Base-by-base conservation (phyloP, 2,797 vertebrate genomes). In the Takifugu ocellatus region DNA sequence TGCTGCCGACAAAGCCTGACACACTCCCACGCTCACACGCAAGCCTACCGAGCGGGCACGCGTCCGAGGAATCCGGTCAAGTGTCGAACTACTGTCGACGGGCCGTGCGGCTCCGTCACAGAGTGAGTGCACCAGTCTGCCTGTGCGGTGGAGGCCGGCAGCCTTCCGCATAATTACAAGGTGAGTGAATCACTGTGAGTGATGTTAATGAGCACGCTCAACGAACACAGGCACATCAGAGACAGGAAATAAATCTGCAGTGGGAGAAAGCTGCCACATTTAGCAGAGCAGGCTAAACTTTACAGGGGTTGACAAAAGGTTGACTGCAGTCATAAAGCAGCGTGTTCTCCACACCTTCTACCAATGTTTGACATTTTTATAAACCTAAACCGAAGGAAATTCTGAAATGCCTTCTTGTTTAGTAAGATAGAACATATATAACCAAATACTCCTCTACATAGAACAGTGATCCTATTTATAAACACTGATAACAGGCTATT, bases 1-100 rank as follows among this genome's bases (percentile, higher is more conserved):
- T 68, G 62, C 63, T 48, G 83, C 82, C 81, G 78, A 84, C 84
- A 77, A 79, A 78, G 76, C 71, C 81, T 63, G 66, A 83, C 79
- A 77, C 75, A 82, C 77, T 79, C 83, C 77, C 70, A 73, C 77
- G 71, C 79, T 75, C 73, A 70, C 58, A 54, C 56, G 21, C 55
- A 61, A 74, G 69, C 64, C 66, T 71, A 70, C 51, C 51, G 42
- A 69, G 47, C 51, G 42, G 71, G 61, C 61, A 25, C 42, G 49
- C 66, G n/a, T 46, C 44, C 44, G 16, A 3, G 31, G 31, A 69
- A 70, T 64, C 64, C 70, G 63, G 64, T 74, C 67, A 69, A 74
- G 46, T 66, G 68, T 47, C 59, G 59, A 78, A 78, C 68, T 63
- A 68, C 54, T 52, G 60, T 59, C 76, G 65, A 73, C 68, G 72